Conservation (phyloP, 2,888 invertebrate genomes). For the Acholoe squamosa region DNA sequence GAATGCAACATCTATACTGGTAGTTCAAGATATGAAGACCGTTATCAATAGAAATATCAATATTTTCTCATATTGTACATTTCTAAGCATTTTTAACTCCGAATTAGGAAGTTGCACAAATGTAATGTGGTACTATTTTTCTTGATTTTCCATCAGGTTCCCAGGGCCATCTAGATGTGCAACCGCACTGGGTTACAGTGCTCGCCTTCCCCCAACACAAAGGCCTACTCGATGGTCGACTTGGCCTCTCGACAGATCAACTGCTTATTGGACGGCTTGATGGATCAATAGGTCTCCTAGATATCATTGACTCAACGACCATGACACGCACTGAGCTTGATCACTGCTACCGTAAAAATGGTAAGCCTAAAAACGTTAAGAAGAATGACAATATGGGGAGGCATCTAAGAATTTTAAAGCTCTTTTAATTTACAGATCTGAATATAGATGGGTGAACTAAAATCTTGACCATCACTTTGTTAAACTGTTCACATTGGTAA, state of each 20-base stretch:
- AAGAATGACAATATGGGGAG: too few species aligned
- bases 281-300: constrained; percentile 83
- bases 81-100: too few species aligned
- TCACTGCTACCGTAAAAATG: constrained; percentile 77
- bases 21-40: too few species aligned
- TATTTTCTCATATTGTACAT: too few species aligned
- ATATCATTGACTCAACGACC: constrained; percentile 77
- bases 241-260: constrained; percentile 81
- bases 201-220: constrained; percentile 85
- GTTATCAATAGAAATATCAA: too few species aligned
- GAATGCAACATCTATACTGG: too few species aligned
- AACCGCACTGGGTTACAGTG: constrained; percentile 81
- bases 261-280: constrained; percentile 85
- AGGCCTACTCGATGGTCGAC: constrained; percentile 78
- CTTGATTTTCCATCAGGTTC: constrained; percentile 81
- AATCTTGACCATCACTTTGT: too few species aligned
- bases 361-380: constrained; percentile 66
- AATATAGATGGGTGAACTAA: too few species aligned
- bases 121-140: not conserved
- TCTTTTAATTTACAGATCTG: too few species aligned
- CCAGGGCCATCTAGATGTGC: constrained; percentile 84
- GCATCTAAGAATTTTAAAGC: too few species aligned
- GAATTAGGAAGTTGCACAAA: too few species aligned
- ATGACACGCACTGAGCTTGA: constrained; percentile 77
- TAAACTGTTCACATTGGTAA: too few species aligned